Evolutionary conservation across 1,140 invertebrate species (phyloP).

Genomic region (Andrena cerasifolii): DNA sequence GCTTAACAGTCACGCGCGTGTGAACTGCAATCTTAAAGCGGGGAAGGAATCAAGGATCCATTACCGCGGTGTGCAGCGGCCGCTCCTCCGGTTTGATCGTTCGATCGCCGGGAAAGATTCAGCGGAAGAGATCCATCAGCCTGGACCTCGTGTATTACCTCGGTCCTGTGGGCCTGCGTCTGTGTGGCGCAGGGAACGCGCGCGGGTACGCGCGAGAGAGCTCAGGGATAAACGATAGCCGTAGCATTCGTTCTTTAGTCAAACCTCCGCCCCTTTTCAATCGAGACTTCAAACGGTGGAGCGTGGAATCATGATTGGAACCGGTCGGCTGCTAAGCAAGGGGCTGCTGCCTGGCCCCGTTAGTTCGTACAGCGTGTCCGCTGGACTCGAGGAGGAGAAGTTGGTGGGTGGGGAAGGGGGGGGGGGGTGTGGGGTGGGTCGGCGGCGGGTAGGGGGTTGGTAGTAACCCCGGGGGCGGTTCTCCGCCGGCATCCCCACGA

Average conservation of each 20-base stretch:
- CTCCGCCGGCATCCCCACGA: slow-evolving; percentile 36
- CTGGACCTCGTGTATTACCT: background rate
- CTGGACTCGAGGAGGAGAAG: background rate
- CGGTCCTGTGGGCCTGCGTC: background rate
- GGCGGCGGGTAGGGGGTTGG: slow-evolving; percentile 1
- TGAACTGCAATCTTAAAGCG: too few relatives aligned
- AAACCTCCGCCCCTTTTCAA: slow-evolving; percentile 83
- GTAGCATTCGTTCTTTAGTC: slow-evolving; percentile 81
- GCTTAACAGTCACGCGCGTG: too few relatives aligned
- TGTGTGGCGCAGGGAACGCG: slow-evolving; percentile 9
- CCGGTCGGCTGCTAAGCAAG: slow-evolving; percentile 80
- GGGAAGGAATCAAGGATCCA: too few relatives aligned
- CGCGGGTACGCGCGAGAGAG: slow-evolving; percentile 38
- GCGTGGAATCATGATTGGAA: slow-evolving; percentile 83
- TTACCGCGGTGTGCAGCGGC: background rate
- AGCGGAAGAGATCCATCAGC: background rate
- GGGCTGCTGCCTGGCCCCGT: slow-evolving; percentile 75
- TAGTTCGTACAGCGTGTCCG: slow-evolving; percentile 56
- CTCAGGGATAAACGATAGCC: slow-evolving; percentile 73
- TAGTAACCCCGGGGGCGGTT: slow-evolving; percentile 51
- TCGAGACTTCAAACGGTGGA: slow-evolving; percentile 83
- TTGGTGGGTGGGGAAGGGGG: background rate
- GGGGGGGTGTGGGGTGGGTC: background rate
- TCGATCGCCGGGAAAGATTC: background rate
- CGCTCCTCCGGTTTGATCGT: background rate